phyloP scores from a whole-genome alignment of 2,113 vertebrate genomes.

The Lophotis ruficrista region DNA sequence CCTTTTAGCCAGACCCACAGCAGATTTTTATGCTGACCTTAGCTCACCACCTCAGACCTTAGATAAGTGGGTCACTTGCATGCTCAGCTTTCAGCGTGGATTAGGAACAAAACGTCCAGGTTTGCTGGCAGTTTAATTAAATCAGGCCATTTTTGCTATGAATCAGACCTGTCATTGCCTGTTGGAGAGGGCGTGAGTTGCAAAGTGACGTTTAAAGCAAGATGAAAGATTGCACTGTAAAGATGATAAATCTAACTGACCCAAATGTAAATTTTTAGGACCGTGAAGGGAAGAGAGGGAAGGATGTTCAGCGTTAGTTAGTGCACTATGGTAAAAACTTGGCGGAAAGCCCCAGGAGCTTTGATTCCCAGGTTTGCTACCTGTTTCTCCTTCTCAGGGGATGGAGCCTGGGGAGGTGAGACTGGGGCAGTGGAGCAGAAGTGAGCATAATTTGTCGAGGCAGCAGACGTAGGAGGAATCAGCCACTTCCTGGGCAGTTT shows the following conservation, averaged over 20 bases:
- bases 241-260: slow-evolving; percentile 60
- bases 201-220: neutral
- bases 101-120: slow-evolving; percentile 32
- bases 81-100: slow-evolving; percentile 43
- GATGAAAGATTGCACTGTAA: slow-evolving; percentile 7
- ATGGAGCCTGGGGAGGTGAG: neutral
- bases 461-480: neutral
- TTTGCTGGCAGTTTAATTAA: slow-evolving; percentile 76
- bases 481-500: neutral
- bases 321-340: neutral
- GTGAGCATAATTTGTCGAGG: neutral
- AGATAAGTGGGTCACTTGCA: slow-evolving; percentile 53
- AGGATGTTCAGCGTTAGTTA: neutral
- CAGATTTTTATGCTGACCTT: slow-evolving; percentile 60
- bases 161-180: slow-evolving; percentile 26
- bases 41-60: slow-evolving; percentile 62
- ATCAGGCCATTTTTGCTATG: slow-evolving; percentile 59
- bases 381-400: neutral
- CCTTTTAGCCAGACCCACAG: slow-evolving; percentile 23
- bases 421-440: neutral
- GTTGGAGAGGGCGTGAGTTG: slow-evolving; percentile 10
- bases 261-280: slow-evolving; percentile 44
- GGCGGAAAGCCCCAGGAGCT: neutral
- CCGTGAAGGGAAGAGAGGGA: neutral
- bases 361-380: neutral